Percentiles rank a stretch among this genome's conserved stretches.
Evolutionary conservation across 2,113 vertebrate genomes (phyloP).

Genomic region (Carassius gibelio): DNA sequence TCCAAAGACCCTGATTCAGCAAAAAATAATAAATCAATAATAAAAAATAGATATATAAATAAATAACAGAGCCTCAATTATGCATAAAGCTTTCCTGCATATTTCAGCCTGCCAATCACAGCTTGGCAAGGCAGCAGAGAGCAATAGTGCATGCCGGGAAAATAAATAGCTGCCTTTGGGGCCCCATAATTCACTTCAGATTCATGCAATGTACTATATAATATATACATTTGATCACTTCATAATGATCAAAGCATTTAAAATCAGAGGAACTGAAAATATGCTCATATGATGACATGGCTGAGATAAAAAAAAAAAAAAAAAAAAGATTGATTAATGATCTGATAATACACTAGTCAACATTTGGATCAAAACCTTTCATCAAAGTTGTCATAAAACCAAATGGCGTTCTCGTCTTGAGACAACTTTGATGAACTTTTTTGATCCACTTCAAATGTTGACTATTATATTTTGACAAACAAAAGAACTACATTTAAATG

Average conservation of each 20-base stretch:
- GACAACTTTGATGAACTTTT: too few relatives aligned
- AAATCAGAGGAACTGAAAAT: not conserved
- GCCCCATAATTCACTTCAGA: not conserved
- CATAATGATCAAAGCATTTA: not conserved
- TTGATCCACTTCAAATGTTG: too few relatives aligned
- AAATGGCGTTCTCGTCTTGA: too few relatives aligned
- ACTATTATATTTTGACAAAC: not conserved
- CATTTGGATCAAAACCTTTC: too few relatives aligned
- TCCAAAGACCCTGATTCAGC: conserved; percentile 72
- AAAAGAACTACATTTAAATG: not conserved
- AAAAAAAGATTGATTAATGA: not conserved
- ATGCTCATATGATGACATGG: not conserved
- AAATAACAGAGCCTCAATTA: conserved; percentile 72
- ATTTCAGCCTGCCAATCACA: conserved; percentile 66
- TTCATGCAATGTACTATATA: not conserved
- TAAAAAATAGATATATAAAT: conserved; percentile 27
- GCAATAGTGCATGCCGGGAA: conserved; percentile 44
- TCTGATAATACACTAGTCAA: not conserved
- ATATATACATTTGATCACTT: not conserved
- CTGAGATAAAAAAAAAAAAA: not conserved
- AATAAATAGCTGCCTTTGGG: conserved; percentile 16
- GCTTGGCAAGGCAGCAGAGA: conserved; percentile 15
- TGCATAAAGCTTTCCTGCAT: conserved; percentile 75
- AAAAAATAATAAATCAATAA: conserved; percentile 56
- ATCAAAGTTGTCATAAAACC: too few relatives aligned